A percentile compares a stretch with the other conserved stretches of the same genome.
These are phyloP conservation scores for Eptesicus fuscus DNA, from an alignment of 2,113 vertebrate genomes.

Conservation along the genomic window DNA sequence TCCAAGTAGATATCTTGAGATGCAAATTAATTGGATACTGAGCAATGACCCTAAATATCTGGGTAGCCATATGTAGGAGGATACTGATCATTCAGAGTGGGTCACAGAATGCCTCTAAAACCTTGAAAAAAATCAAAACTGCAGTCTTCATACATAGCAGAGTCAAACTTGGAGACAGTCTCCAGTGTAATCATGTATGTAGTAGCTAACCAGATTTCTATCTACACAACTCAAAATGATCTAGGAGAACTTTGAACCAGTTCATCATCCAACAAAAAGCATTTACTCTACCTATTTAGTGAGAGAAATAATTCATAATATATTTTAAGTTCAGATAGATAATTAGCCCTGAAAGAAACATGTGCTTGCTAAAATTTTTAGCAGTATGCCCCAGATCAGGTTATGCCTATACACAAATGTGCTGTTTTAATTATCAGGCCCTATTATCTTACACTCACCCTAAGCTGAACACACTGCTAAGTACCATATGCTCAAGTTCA, in stretches of 20 bases:
- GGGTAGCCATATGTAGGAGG: not conserved
- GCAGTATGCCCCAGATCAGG: slow-evolving; percentile 34
- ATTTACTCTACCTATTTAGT: slow-evolving; percentile 42
- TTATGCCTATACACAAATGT: slow-evolving; percentile 63
- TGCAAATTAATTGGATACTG: not conserved
- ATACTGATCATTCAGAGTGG: not conserved
- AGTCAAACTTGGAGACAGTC: not conserved
- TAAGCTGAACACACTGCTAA: slow-evolving; percentile 35
- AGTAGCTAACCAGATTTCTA: not conserved
- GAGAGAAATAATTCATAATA: slow-evolving; percentile 60
- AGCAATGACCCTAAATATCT: not conserved
- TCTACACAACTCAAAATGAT: not conserved
- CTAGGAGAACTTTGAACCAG: not conserved
- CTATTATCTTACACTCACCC: slow-evolving; percentile 67
- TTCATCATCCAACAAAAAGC: not conserved
- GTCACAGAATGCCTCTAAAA: not conserved
- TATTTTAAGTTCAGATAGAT: slow-evolving; percentile 48
- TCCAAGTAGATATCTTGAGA: not conserved
- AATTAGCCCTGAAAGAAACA: slow-evolving; percentile 58
- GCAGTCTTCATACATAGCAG: not conserved
- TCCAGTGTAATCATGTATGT: not conserved
- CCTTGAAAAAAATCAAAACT: not conserved
- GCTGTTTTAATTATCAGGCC: slow-evolving; percentile 57
- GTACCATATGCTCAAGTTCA: slow-evolving; percentile 36
- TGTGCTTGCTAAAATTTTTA: slow-evolving; percentile 40